Conservation (phyloP, 2,113 vertebrate genomes). For the Rallus limicola region DNA sequence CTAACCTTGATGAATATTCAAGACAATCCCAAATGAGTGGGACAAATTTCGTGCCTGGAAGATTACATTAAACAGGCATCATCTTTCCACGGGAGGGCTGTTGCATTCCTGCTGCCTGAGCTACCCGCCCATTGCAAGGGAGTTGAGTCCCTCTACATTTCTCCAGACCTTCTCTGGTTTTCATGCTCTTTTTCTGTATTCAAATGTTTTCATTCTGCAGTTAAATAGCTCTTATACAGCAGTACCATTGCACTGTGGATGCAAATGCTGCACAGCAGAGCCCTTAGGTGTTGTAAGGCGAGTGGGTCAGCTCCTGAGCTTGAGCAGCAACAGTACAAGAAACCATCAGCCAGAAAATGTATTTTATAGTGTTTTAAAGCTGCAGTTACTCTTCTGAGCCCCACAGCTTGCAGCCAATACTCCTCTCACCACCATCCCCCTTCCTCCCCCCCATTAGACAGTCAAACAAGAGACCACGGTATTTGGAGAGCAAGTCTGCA, state of each 20-base stretch:
- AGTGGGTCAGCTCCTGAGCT: neutral
- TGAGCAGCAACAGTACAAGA: neutral
- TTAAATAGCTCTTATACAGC: neutral
- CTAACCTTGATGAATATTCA: neutral
- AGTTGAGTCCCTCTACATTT: neutral
- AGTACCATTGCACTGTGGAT: neutral
- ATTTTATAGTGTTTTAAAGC: neutral
- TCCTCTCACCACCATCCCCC: accelerated
- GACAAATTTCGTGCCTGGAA: neutral
- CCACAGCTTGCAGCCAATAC: neutral
- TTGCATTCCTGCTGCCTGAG: neutral
- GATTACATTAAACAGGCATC: neutral
- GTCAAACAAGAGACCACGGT: neutral
- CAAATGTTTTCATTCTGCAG: neutral
- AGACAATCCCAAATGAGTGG: neutral
- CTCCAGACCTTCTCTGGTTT: neutral
- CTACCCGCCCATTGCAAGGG: neutral
- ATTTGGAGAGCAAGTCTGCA: neutral
- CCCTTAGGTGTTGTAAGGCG: neutral
- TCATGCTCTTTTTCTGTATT: neutral
- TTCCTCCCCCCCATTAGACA: neutral
- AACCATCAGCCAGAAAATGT: neutral
- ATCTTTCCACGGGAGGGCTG: neutral
- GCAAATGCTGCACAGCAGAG: neutral
- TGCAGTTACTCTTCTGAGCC: neutral